Conservation (phyloP, 2,113 vertebrate genomes). For the Hemichromis elongatus region DNA sequence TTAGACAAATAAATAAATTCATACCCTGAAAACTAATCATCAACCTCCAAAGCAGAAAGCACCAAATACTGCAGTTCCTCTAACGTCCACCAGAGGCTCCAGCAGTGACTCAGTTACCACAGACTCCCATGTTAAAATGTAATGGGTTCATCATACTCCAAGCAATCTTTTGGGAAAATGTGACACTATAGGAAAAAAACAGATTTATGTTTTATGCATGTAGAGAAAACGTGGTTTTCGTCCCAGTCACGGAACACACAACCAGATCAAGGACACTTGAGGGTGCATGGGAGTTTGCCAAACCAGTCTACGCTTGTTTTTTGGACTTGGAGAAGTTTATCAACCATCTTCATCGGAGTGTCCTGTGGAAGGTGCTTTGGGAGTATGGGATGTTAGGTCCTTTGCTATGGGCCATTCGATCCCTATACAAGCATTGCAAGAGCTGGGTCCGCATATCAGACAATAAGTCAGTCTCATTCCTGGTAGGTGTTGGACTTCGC, state of each 20-base stretch:
- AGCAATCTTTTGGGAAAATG: neutral
- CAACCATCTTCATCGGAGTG: fast-evolving
- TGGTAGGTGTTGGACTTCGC: neutral
- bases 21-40: neutral
- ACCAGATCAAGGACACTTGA: neutral
- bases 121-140: neutral
- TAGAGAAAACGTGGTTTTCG: neutral
- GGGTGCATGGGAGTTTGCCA: neutral
- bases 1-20: neutral
- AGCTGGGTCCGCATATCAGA: fast-evolving
- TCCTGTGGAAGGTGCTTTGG: neutral
- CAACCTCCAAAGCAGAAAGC: neutral
- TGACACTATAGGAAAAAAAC: neutral
- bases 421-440: fast-evolving
- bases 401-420: fast-evolving
- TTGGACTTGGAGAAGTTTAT: fast-evolving
- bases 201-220: neutral
- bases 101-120: too few species aligned
- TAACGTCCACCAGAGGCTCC: neutral
- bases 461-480: fast-evolving
- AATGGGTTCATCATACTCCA: neutral
- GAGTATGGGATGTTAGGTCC: neutral
- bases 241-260: neutral
- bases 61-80: neutral
- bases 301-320: neutral